Evolutionary conservation across 2,797 vertebrate species (phyloP), one percentile per base, ranked within the genome.

Genomic region (Pachyuromys duprasi): DNA sequence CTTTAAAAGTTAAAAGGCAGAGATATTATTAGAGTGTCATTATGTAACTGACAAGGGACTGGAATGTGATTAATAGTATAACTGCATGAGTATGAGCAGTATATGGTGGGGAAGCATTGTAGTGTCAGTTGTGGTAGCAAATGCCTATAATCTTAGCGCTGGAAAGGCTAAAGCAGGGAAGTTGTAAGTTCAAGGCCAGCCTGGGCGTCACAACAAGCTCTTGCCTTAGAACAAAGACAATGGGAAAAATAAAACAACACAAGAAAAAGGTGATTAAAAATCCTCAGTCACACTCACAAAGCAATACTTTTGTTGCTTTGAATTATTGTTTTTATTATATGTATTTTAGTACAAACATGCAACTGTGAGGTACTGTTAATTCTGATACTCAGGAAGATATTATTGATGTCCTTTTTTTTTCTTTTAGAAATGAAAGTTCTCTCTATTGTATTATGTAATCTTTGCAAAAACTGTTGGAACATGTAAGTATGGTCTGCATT

Each of bases 371-470:
- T 39, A 53, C 84, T 93, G 14, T 88, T 96, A 57, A 36, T 95
- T 95, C 74, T 91, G 80, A 95, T 28, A 67, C 95, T 96, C 96
- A 97, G 93, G 90, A 96, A 94, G 88, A 62, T 96, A 45, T 57
- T 93, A 88, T 79, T 94, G 81, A 31, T 91, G 0, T 65, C 69
- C 80, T 80, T 28, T 82, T 95, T n/a, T 93, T 95, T 93, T 79
- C 81, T 91, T 33, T 92, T 88, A 92, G 74, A 88, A 53, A 83
- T 89, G 55, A 81, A 91, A 94, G 39, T 91, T 60, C 90, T 36
- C 69, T 78, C 14, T 60, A 96, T 80, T 93, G 62, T 95, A 55
- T 90, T 91, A 70, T 79, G 22, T 31, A 89, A 42, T 78, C 45
- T 89, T 42, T 79, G 20, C n/a, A 69, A 84, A 39, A 20, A 57